Base-by-base conservation (phyloP, 2,113 vertebrate genomes). In the Mobula hypostoma region DNA sequence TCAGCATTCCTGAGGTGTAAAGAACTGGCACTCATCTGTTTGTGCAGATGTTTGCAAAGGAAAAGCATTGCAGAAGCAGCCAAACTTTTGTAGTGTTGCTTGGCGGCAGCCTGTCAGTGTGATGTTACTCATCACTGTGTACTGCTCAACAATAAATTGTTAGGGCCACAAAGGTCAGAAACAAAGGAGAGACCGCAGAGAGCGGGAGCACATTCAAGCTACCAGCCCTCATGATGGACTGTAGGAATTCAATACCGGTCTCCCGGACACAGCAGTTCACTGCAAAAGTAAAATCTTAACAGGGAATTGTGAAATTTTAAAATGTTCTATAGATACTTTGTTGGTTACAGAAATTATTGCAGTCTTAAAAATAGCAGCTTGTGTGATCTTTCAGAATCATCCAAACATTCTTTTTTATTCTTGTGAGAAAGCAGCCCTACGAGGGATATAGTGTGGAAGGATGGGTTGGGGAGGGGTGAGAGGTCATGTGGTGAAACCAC, bases 41-140 rank as follows among this genome's bases (percentile, higher is more conserved):
- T 96, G 95, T 95, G 97, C 97, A 97, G 97, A 98, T 97, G 97
- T 97, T 97, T 96, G 96, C 29, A 88, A 96, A 96, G 96, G 96
- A 97, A 97, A 97, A 96, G 96, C 96, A 97, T 97, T 97, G 97
- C 96, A 95, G 95, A 96, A 96, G 94, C 79, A 94, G 95, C 95
- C 95, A 97, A 97, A 96, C 95, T 95, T 96, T 95, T 94, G 94
- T 95, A 94, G 96, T 95, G 79, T 96, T 96, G 96, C 95, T 96
- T 97, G 96, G 96, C 96, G 95, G 94, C 5, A 96, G 95, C 95
- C 95, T 88, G 92, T 95, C 94, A 94, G 95, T 94, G 95, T 94
- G 94, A 95, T 95, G 95, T 95, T 95, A 94, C 95, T 96, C 96
- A 96, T 95, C 95, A 95, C 95, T 94, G 94, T 95, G 95, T 95